Base-by-base conservation (phyloP, 2,797 vertebrate genomes). In the Halcyon chelicuti region DNA sequence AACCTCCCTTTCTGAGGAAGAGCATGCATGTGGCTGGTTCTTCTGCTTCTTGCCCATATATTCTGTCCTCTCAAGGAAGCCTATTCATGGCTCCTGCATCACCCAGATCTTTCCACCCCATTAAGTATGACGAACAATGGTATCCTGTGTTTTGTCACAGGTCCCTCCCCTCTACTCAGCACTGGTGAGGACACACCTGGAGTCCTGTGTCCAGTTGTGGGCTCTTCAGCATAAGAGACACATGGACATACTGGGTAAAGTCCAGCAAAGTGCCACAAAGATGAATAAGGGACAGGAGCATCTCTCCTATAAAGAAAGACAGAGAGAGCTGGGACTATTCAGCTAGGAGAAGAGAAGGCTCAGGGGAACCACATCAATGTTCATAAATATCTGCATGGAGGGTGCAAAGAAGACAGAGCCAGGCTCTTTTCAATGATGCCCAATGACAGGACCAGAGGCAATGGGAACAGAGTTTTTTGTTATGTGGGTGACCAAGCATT, bases 1-100 rank as follows among this genome's bases (percentile, higher is more conserved):
- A 95, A 91, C 80, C n/a, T 83, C 39, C 4, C 49, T 68, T 72
- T 92, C 63, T 79, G 88, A 88, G 88, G 83, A 95, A 92, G 39
- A 80, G 7, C 20, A 40, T 60, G 3, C 0, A 0, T 60, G 88
- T n/a, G 39, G 37, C 66, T 94, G 33, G 61, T 73, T 92, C 76
- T 92, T 96, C 92, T 93, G 88, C 80, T 92, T 94, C 83, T 94
- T 25, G 14, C 21, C 22, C 62, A 47, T 33, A 60, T 76, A 39
- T 67, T 72, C 61, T 0, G 0, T 62, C 33, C 37, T 71, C 67
- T 84, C 39, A 70, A 52, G 47, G 35, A 74, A 90, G 66, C 55
- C 86, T 20, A 67, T 89, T 67, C 72, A 88, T 5, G 1, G 14
- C 62, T 93, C 19, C n/a, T 15, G 23, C 35, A 55, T 72, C 19